These are phyloP conservation scores for Leptinotarsa juncta DNA, from an alignment of 2,888 invertebrate genomes.

Conservation along the genomic window DNA sequence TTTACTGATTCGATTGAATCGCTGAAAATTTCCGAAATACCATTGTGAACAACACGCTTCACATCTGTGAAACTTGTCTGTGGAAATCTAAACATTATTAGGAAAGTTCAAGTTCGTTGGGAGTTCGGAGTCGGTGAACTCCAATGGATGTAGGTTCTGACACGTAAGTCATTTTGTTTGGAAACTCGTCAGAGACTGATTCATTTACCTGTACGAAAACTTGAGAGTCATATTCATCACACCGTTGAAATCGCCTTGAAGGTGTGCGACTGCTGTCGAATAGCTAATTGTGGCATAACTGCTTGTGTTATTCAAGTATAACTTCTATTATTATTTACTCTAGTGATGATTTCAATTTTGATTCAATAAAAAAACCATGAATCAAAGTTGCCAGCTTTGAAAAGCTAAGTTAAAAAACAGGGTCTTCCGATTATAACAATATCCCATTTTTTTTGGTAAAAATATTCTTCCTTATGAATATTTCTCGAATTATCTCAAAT, in stretches of 20 bases:
- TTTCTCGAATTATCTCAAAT: too few relatives aligned
- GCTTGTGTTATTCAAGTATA: too few relatives aligned
- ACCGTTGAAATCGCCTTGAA: not conserved
- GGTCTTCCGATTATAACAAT: too few relatives aligned
- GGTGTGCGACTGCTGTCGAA: too few relatives aligned
- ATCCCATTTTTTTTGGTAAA: too few relatives aligned
- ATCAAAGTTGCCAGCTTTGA: too few relatives aligned
- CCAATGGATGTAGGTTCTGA: not conserved
- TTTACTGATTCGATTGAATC: not conserved
- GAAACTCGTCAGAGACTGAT: not conserved
- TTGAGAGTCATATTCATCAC: not conserved
- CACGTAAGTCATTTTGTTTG: not conserved
- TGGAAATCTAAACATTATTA: constrained; percentile 9
- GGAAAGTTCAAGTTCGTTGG: constrained; percentile 4
- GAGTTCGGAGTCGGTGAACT: not conserved
- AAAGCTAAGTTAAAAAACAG: too few relatives aligned
- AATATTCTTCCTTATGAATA: too few relatives aligned
- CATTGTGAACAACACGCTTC: not conserved
- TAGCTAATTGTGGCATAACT: too few relatives aligned
- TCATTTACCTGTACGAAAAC: not conserved
- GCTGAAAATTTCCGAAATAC: not conserved
- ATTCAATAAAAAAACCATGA: too few relatives aligned
- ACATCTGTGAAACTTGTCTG: not conserved
- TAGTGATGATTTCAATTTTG: too few relatives aligned
- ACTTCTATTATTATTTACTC: too few relatives aligned